Evolutionary conservation across 2,797 vertebrate genomes (phyloP), one percentile per base, ranked within the genome.

Genomic region (Enteromius argenteus): DNA sequence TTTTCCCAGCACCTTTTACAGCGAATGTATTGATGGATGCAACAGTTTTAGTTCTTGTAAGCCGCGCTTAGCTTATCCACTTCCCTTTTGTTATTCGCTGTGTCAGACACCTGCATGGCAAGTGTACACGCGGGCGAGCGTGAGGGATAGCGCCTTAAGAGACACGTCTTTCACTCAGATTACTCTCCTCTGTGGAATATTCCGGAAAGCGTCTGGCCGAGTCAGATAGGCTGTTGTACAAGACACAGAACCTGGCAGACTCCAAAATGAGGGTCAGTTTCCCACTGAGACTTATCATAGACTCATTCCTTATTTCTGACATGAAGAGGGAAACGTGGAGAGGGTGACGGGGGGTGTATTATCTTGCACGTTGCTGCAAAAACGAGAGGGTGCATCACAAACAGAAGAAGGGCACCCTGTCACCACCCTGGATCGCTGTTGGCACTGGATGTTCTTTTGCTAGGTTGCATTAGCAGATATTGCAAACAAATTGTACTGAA

Each of bases 221-320:
- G 75, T 68, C 60, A 83, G 85, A 86, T 83, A 86, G 75, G 68
- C 80, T 56, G 75, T 72, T 83, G 42, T 58, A 67, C 67, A 86
- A 73, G 46, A 44, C 44, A 77, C 39, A 66, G 37, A 79, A 83
- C 66, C 75, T 67, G 37, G 27, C 44, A 68, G 75, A 46, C 35
- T 56, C 27, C 75, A 79, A 76, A 79, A 86, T 86, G 75, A 86
- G 80, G 85, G 80, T 79, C 68, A 79, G 58, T 86, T 77, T 82
- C 68, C 80, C 37, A 56, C 35, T 56, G 56, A 78, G 73, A 42
- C 32, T 62, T 56, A 86, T 86, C 74, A 72, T 30, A 44, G 74
- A 42, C 44, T 83, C 44, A 62, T 82, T 81, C 74, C 79, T 51
- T 80, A 74, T 86, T 44, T 86, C 44, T 60, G 81, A 83, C 69